Conservation (phyloP, 2,113 vertebrate genomes). For the Danionella cerebrum region DNA sequence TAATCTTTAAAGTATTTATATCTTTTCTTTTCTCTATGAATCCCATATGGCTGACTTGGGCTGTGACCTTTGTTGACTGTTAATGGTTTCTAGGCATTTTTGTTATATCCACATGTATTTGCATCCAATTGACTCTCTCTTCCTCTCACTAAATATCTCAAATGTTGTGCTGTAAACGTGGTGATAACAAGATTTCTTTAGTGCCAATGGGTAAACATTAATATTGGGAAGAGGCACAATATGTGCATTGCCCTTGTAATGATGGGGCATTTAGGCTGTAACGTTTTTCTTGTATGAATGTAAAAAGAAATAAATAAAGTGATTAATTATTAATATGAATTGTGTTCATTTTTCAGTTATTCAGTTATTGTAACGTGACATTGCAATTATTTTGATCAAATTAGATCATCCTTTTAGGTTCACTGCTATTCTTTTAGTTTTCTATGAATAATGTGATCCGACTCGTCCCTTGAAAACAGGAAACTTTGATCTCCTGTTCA, state of each 20-base stretch:
- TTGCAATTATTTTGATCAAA: too few species aligned
- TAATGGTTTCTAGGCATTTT: conserved; percentile 5
- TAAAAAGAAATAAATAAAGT: conserved; percentile 62
- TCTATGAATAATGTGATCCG: neutral
- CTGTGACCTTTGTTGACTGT: neutral
- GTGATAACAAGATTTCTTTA: conserved; percentile 5
- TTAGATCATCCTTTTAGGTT: too few species aligned
- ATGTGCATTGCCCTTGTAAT: conserved; percentile 28
- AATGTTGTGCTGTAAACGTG: conserved; percentile 31
- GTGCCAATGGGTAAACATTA: conserved; percentile 33
- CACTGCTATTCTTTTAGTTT: neutral
- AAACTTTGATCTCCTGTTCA: conserved; percentile 48
- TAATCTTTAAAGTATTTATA: conserved; percentile 33
- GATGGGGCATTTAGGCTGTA: conserved; percentile 35
- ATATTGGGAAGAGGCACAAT: conserved; percentile 38
- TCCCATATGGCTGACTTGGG: neutral
- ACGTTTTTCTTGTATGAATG: conserved; percentile 52
- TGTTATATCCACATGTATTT: conserved; percentile 7
- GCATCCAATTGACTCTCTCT: conserved; percentile 21
- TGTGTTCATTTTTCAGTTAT: too few species aligned
- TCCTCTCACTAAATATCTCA: conserved; percentile 26
- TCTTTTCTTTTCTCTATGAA: conserved; percentile 3
- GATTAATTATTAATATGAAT: conserved; percentile 30
- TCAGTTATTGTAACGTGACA: neutral
- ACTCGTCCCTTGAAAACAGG: conserved; percentile 49